A percentile compares a stretch with the other conserved stretches of the same genome.
Evolutionary conservation across 2,888 invertebrate species (phyloP).

Genomic region (Melinaea menophilus): DNA sequence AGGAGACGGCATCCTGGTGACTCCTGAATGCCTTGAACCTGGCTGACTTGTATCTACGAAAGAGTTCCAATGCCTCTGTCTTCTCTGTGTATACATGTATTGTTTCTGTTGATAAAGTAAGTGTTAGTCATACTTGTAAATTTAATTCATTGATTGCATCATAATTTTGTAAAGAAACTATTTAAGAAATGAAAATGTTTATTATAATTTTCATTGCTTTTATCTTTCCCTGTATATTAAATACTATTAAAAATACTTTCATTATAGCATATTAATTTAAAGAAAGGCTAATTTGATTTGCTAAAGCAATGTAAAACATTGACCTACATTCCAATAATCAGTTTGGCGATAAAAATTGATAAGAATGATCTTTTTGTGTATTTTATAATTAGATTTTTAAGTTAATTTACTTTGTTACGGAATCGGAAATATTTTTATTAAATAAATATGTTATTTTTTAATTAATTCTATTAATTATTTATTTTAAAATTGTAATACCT

Average conservation of each 20-base stretch:
- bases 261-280: too few relatives aligned
- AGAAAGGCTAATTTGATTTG: too few relatives aligned
- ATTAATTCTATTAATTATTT: background rate
- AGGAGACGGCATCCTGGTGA: slow-evolving; percentile 85
- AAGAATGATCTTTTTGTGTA: slow-evolving; percentile 24
- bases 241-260: slow-evolving; percentile 1
- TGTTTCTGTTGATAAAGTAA: slow-evolving; percentile 48
- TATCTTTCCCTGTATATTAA: background rate
- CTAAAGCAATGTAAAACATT: slow-evolving; percentile 12
- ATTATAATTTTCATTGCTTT: background rate
- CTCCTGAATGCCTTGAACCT: slow-evolving; percentile 88
- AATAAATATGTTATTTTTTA: background rate
- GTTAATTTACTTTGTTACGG: too few relatives aligned
- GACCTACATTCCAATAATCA: slow-evolving; percentile 30
- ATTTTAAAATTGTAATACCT: slow-evolving; percentile 45
- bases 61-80: slow-evolving; percentile 83
- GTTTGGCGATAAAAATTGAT: slow-evolving; percentile 13
- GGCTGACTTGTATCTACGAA: slow-evolving; percentile 87
- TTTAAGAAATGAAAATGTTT: slow-evolving; percentile 19
- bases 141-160: too few relatives aligned
- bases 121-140: too few relatives aligned
- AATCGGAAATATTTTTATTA: background rate
- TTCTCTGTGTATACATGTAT: slow-evolving; percentile 84
- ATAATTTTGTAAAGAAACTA: too few relatives aligned
- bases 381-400: background rate